Percentiles rank a stretch among this genome's conserved stretches.
phyloP scores from a whole-genome alignment of 1,140 invertebrate species.

The Drosophila seguyi region DNA sequence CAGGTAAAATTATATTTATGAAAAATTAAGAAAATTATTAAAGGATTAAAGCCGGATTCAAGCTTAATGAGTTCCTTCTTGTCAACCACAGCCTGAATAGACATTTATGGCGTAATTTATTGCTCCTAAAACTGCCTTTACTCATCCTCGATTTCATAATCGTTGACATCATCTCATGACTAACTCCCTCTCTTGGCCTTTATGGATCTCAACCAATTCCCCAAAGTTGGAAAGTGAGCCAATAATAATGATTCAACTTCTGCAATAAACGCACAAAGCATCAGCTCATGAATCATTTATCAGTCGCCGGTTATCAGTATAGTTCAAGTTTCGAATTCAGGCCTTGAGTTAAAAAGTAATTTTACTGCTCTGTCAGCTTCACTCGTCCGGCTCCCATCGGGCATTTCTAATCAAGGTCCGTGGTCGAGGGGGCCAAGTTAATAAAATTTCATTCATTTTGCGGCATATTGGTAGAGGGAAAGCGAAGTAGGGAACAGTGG shows the following conservation, averaged over 20 bases:
- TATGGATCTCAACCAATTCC: slow-evolving; percentile 35
- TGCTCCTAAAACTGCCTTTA: neutral
- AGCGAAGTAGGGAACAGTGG: slow-evolving; percentile 4
- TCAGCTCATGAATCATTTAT: slow-evolving; percentile 51
- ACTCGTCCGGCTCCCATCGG: slow-evolving; percentile 15
- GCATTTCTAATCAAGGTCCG: slow-evolving; percentile 38
- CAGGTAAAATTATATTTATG: neutral
- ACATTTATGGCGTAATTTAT: neutral
- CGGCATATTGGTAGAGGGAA: slow-evolving; percentile 22
- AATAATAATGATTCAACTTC: slow-evolving; percentile 48
- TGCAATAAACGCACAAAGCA: slow-evolving; percentile 43
- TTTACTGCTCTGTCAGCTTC: slow-evolving; percentile 42
- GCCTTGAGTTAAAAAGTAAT: slow-evolving; percentile 47
- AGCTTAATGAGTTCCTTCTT: neutral
- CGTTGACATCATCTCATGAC: slow-evolving; percentile 47
- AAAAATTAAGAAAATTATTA: neutral
- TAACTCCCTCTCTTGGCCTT: slow-evolving; percentile 29
- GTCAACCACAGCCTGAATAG: neutral
- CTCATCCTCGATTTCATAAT: slow-evolving; percentile 3
- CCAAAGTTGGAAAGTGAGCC: slow-evolving; percentile 9
- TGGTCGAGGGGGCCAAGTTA: slow-evolving; percentile 24
- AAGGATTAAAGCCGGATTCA: neutral
- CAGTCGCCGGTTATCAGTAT: slow-evolving; percentile 39
- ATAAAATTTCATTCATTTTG: slow-evolving; percentile 57
- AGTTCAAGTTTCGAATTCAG: slow-evolving; percentile 43